Base-by-base conservation (phyloP, 2,888 invertebrate species). In the Idaea dimidiata region DNA sequence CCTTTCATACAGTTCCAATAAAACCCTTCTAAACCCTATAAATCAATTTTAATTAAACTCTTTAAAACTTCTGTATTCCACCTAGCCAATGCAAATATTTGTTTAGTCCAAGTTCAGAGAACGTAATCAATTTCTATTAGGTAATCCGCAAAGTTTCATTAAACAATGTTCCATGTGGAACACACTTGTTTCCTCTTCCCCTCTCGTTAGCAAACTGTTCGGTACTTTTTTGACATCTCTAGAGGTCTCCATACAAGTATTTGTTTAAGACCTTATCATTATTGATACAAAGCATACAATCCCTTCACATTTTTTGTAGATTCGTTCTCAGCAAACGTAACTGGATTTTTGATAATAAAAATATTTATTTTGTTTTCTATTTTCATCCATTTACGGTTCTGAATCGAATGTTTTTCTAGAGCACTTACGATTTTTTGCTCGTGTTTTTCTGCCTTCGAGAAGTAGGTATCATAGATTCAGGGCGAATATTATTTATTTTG, bases 171-270 rank as follows among this genome's bases (percentile, higher is more conserved):
- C 75, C 78, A 84, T 83, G 76, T 76, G 79, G 84, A 88, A 79
- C 78, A 82, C 79, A 86, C 80, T 80, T 81, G 82, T 80, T 82
- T 81, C 83, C 80, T 83, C 83, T 79, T 88, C 83, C 80, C 83
- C 83, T 79, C 88, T 89, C 89, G 89, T 89, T 89, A 89, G 85
- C 79, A 83, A 87, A 83, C 86, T 86, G 81, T 73, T 78, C 80
- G 79, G 79, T 82, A 85, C 84, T 88, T 89, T 90, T 89, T 88
- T 87, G 88, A 87, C 89, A 87, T 89, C 86, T 88, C 78, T 85
- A 86, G 85, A 81, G 86, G 83, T 84, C 83, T 84, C 84, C 80
- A 83, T 84, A 86, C 82, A 80, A 87, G 83, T 84, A 81, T 82
- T 84, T 82, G 77, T 77, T 76, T 75, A 73, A 70, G 18, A 18